Base-by-base conservation (phyloP, 2,113 vertebrate species). In the Gila orcuttii region DNA sequence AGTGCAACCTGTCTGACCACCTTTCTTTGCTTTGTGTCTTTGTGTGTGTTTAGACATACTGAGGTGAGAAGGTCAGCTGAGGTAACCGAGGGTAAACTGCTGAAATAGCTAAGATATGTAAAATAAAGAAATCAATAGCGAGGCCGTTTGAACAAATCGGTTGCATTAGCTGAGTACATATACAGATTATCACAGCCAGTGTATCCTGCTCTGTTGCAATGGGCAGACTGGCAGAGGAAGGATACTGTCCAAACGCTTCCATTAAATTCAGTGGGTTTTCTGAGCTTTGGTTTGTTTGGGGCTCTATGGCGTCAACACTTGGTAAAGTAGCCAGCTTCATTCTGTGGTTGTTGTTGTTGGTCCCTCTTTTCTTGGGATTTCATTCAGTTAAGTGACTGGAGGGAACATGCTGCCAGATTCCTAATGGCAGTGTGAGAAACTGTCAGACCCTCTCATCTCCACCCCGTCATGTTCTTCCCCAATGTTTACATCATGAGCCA, bases 311-410 rank as follows among this genome's bases (percentile, higher is more conserved):
- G 9, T 88, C 83, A 83, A 45, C 19, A 42, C n/a, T 73, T 17
- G 42, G 25, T 80, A 66, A 79, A 50, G 59, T 31, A 42, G 81
- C 82, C 86, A 86, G 66, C 85, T 84, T 59, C 50, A 66, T 59
- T 86, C 71, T 78, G 76, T 59, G n/a, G 13, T 31, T 28, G 69
- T 83, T 86, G 52, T 78, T 83, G 21, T 86, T 66, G 50, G 82
- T 75, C 85, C 74, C 47, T 82, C 39, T 84, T 52, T 90, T 79
- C 84, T 86, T 85, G 39, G 86, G 84, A 55, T 82, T 36, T 76
- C 45, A 79, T 89, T 88, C n/a, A 87, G 45, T 90, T 86, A 93
- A 92, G 86, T 87, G 86, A 82, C 89, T 66, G 36, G 81, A 36
- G 10, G 15, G 55, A 85, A 87, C 89, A 87, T 91, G 89, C 79